phyloP scores from a whole-genome alignment of 2,797 vertebrate species.

The Typhlichthys subterraneus region DNA sequence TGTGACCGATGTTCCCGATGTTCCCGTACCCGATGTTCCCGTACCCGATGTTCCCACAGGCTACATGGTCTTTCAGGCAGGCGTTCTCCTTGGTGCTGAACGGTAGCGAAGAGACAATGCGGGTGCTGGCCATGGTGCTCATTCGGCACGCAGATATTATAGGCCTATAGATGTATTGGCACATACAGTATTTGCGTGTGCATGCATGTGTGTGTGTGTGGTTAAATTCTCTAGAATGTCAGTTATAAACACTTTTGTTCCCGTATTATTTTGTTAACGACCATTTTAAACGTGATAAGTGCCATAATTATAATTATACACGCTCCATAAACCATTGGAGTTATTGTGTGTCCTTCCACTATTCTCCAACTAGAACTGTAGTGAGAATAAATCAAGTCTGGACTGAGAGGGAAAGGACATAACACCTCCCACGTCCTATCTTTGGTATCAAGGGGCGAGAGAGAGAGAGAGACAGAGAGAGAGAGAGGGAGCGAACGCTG shows the following conservation, averaged over 20 bases:
- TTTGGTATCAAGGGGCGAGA: conserved; percentile 33
- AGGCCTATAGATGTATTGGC: too few species aligned
- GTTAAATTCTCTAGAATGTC: too few species aligned
- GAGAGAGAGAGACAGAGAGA: conserved; percentile 31
- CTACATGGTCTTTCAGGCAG: background rate
- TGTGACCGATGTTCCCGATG: too few species aligned
- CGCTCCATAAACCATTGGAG: too few species aligned
- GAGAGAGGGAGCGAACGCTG: conserved; percentile 42
- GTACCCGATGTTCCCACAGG: too few species aligned
- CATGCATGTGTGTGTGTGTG: too few species aligned
- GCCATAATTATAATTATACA: too few species aligned
- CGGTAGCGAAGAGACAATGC: background rate
- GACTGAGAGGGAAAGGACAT: conserved; percentile 63
- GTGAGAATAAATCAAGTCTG: conserved; percentile 54
- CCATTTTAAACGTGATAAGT: too few species aligned
- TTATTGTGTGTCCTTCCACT: too few species aligned
- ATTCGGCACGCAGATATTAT: background rate
- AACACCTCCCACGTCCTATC: conserved; percentile 77
- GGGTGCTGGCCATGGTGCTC: conserved; percentile 14
- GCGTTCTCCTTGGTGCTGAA: conserved; percentile 66
- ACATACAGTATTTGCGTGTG: too few species aligned
- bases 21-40: too few species aligned
- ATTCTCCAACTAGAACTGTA: conserved; percentile 29
- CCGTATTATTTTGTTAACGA: too few species aligned
- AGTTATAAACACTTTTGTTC: background rate